Evolutionary conservation across 2,113 vertebrate genomes (phyloP), one percentile per base, ranked within the genome.

Genomic region (Antechinus stuartii): DNA sequence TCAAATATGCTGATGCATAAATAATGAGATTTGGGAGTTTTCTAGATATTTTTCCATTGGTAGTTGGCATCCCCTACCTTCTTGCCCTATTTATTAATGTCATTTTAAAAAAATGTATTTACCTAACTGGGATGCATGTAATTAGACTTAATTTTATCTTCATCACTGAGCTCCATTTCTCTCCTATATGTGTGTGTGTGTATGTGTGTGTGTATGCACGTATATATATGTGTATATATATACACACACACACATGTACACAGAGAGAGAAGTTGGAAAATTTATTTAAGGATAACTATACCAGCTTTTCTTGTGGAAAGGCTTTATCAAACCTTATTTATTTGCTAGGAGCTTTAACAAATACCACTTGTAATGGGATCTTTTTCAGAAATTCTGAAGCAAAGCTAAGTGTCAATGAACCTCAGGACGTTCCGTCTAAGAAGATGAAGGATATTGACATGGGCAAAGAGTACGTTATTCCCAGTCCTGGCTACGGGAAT

Each of bases 371-470:
- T 90, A 47, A 57, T 96, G 90, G 76, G 93, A 91, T 97, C 96
- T 98, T 98, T 98, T 98, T 96, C 96, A 97, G 97, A 96, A 94
- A 92, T 94, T 96, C 94, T 97, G 68, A 94, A 89, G 97, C 95
- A 92, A 95, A 91, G 57, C 92, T 50, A 61, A 89, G 61, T 93
- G 94, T 53, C 30, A 76, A 52, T 98, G 96, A 98, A 97, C 97
- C 98, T 98, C 98, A 98, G 98, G 98, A 90, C 97, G 98, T 97
- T 97, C 94, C 3, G 53, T 92, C 94, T 93, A 96, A 98, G 98
- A 99, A 99, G 98, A 99, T 99, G 99, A 99, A 99, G 99, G 99
- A 99, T 96, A 99, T 99, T 98, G 99, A 99, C 98, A 98, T 99
- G 98, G 99, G 99, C 98, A 99, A 99, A 98, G 99, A 99, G 91